Conservation (phyloP, 1,140 invertebrate genomes). For the Planococcus citri region DNA sequence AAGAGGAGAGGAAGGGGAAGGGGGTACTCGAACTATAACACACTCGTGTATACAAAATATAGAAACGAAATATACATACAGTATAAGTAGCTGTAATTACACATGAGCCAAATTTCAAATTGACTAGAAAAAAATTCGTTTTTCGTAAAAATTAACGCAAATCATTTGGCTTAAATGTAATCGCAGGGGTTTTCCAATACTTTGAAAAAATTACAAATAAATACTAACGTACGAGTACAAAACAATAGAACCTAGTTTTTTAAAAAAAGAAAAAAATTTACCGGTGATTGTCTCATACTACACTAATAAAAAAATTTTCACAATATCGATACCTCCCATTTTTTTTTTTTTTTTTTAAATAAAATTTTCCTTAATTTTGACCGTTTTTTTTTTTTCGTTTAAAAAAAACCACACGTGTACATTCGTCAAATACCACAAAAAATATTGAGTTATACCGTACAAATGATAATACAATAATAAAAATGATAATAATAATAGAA, state of each 20-base stretch:
- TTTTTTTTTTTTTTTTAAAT: no score
- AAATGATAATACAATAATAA: conserved; percentile 4
- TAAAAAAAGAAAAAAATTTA: not conserved
- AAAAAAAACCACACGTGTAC: not conserved
- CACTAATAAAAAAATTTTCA: not conserved
- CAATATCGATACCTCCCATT: not conserved
- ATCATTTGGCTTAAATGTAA: not conserved
- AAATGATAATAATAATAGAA: not conserved
- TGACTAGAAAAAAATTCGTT: conserved; percentile 8
- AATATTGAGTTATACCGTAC: no score
- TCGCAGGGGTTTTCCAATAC: not conserved
- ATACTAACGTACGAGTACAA: not conserved
- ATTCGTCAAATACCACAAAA: no score
- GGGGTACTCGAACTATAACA: no score
- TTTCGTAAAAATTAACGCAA: not conserved
- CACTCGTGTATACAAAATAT: no score
- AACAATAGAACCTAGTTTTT: not conserved
- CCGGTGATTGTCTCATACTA: not conserved
- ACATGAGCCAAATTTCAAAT: conserved; percentile 9
- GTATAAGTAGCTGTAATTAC: not conserved
- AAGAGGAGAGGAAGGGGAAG: no score
- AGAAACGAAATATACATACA: no score
- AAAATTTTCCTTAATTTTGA: no score
- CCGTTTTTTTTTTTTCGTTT: no score
- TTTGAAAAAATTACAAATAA: no score